Evolutionary conservation across 2,797 vertebrate species (phyloP).

Genomic region (Octomys mimax): DNA sequence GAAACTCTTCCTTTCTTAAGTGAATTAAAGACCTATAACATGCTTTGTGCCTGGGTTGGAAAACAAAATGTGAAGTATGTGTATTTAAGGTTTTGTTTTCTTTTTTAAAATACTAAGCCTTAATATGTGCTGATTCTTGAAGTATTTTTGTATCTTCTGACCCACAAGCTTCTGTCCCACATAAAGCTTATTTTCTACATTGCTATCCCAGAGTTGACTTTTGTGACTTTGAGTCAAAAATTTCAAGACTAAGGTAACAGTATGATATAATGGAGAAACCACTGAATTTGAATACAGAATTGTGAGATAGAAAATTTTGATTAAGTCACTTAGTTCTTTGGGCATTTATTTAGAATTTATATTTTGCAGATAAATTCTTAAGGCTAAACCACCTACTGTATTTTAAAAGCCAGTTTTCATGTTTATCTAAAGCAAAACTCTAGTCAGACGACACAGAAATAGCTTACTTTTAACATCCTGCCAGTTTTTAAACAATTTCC

Average conservation of each 20-base stretch:
- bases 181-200: conserved; percentile 53
- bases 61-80: background rate
- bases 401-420: conserved; percentile 33
- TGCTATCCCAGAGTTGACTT: background rate
- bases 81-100: background rate
- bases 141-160: conserved; percentile 34
- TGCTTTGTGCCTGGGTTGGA: background rate
- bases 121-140: conserved; percentile 9
- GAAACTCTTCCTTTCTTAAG: background rate
- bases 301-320: conserved; percentile 21
- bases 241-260: background rate
- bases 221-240: background rate
- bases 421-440: background rate
- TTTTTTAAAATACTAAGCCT: conserved; percentile 2
- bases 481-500: conserved; percentile 20
- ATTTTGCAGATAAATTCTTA: background rate
- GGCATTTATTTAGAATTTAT: conserved; percentile 31
- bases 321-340: conserved; percentile 34
- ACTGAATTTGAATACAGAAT: conserved; percentile 1
- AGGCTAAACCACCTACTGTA: conserved; percentile 6
- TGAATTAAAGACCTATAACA: background rate
- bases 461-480: background rate
- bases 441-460: background rate
- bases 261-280: background rate
- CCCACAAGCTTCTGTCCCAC: background rate